Conservation (phyloP, 2,888 invertebrate species). For the Cerastis rubricosa region DNA sequence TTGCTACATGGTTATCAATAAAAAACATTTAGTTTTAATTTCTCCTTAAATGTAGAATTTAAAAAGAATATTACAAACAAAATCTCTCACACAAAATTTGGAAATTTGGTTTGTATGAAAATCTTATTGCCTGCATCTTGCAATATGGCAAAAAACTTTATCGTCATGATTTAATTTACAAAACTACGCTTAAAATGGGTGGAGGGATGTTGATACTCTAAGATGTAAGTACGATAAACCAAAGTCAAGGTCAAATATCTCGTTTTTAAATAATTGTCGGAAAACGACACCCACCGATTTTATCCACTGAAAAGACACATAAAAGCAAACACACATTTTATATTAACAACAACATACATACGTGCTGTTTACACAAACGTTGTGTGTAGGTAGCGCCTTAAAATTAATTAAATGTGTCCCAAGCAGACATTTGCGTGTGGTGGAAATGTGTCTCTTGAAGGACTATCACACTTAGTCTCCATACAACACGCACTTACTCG, state of each 20-base stretch:
- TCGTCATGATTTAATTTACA: too few relatives aligned
- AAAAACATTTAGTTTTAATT: neutral
- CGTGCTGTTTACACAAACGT: conserved; percentile 67
- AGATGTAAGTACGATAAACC: too few relatives aligned
- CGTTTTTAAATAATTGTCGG: neutral
- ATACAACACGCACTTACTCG: conserved; percentile 69
- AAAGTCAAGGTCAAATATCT: too few relatives aligned
- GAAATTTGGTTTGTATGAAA: too few relatives aligned
- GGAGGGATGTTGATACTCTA: too few relatives aligned
- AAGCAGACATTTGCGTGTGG: conserved; percentile 76
- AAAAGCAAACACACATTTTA: conserved; percentile 21
- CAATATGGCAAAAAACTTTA: neutral
- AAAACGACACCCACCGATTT: neutral
- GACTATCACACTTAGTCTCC: conserved; percentile 79
- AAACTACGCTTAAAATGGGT: too few relatives aligned
- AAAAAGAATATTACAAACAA: too few relatives aligned
- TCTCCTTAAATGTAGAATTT: too few relatives aligned
- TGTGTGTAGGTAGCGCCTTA: conserved; percentile 73
- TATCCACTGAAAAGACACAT: neutral
- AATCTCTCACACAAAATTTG: too few relatives aligned
- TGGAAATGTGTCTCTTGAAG: conserved; percentile 74
- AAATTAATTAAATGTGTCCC: conserved; percentile 84
- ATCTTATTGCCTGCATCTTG: neutral
- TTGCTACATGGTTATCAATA: neutral
- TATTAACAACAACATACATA: conserved; percentile 50